These are phyloP conservation scores for Amblyraja radiata DNA, from an alignment of 2,797 vertebrate genomes.

Conservation along the genomic window DNA sequence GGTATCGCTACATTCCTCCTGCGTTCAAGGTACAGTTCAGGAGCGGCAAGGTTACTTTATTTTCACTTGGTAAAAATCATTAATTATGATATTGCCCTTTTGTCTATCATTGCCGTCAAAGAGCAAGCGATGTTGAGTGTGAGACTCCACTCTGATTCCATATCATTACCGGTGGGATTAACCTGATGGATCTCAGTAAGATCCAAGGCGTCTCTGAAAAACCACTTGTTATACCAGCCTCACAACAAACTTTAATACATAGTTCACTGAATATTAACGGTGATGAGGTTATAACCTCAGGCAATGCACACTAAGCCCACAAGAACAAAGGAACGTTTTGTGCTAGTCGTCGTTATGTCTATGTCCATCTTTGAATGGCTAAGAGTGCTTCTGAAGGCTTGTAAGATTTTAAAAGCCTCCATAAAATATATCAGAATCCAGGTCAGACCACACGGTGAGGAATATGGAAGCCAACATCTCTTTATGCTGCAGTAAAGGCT, in stretches of 20 bases:
- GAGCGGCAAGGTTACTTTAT: neutral
- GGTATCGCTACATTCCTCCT: neutral
- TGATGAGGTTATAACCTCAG: neutral
- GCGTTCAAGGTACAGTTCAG: neutral
- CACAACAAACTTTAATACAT: conserved; percentile 5
- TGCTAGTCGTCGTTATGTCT: neutral
- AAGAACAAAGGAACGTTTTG: neutral
- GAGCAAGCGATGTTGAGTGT: neutral
- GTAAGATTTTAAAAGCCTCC: neutral
- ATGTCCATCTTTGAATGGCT: neutral
- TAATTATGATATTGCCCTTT: neutral
- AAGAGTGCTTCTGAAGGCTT: neutral
- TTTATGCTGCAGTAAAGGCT: neutral
- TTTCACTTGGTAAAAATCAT: neutral
- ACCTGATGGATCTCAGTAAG: neutral
- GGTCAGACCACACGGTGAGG: neutral
- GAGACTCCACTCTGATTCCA: neutral
- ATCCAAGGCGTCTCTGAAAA: neutral
- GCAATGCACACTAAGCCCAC: neutral
- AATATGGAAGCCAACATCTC: neutral
- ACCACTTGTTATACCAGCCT: neutral
- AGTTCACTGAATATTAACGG: neutral
- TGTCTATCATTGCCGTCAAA: neutral
- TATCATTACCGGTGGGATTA: neutral
- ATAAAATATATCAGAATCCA: neutral